Evolutionary conservation across 2,888 invertebrate genomes (phyloP).

Genomic region (Pandemis corylana): DNA sequence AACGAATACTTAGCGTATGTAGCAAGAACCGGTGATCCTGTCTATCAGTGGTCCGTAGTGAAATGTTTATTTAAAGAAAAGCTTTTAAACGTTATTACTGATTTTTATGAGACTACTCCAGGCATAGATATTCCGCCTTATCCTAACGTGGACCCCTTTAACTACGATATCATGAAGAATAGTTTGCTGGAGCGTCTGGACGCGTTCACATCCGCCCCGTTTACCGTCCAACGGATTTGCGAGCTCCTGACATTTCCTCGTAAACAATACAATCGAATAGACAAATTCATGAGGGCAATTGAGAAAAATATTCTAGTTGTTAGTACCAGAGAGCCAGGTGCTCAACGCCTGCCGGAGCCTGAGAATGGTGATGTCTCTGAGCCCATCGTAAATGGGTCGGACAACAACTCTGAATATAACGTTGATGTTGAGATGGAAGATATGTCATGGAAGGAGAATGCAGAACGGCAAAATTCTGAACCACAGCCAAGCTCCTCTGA

Average conservation of each 20-base stretch:
- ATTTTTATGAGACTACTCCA: slow-evolving; percentile 93
- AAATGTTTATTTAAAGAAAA: slow-evolving; percentile 96
- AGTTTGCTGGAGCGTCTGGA: slow-evolving; percentile 92
- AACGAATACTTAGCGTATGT: slow-evolving; percentile 96
- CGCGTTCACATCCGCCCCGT: slow-evolving; percentile 95
- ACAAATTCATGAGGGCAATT: slow-evolving; percentile 98
- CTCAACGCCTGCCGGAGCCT: slow-evolving; percentile 84
- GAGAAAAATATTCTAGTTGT: slow-evolving; percentile 98
- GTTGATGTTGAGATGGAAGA: slow-evolving; percentile 84
- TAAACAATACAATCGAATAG: slow-evolving; percentile 97
- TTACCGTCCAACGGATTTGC: slow-evolving; percentile 97
- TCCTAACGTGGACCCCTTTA: slow-evolving; percentile 96
- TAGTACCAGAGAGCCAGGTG: slow-evolving; percentile 89
- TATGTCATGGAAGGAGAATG: slow-evolving; percentile 78
- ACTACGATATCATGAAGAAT: slow-evolving; percentile 94
- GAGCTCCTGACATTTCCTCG: slow-evolving; percentile 96
- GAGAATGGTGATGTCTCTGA: slow-evolving; percentile 88
- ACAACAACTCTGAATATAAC: slow-evolving; percentile 82
- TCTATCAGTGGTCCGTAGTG: slow-evolving; percentile 95
- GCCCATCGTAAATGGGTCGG: slow-evolving; percentile 86
- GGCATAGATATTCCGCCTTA: slow-evolving; percentile 92
- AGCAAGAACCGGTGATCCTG: slow-evolving; percentile 96
- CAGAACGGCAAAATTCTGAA: slow-evolving; percentile 64
- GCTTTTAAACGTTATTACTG: slow-evolving; percentile 92
- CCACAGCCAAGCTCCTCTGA: slow-evolving; percentile 78